Conservation (phyloP, 2,797 vertebrate species). For the Cygnus olor region DNA sequence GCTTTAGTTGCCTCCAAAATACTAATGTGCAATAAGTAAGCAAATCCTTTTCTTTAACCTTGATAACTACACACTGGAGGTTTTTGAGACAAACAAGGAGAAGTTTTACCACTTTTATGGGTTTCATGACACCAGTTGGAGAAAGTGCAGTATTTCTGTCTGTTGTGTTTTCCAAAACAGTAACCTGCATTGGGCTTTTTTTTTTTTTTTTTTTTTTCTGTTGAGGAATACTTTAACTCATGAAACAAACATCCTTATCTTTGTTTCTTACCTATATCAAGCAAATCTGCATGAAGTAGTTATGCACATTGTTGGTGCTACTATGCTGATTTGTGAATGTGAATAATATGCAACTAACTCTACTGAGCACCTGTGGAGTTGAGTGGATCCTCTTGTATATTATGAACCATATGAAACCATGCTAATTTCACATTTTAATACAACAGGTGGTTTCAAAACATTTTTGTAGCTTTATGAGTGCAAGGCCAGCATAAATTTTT, state of each 20-base stretch:
- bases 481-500: not conserved
- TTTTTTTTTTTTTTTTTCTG: not conserved
- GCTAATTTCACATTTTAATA: not conserved
- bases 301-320: not conserved
- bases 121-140: not conserved
- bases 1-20: not conserved
- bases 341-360: not conserved
- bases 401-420: not conserved
- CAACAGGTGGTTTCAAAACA: not conserved
- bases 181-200: not conserved
- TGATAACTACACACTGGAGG: not conserved
- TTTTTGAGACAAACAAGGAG: not conserved
- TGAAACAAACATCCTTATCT: not conserved
- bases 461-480: not conserved
- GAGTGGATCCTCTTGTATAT: not conserved
- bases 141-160: not conserved
- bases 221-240: not conserved
- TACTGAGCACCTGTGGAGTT: not conserved
- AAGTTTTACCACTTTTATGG: not conserved
- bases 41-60: constrained; percentile 1
- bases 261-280: not conserved
- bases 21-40: not conserved
- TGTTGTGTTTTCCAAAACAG: not conserved
- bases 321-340: not conserved
- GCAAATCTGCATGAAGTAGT: not conserved